Base-by-base conservation (phyloP, 1,140 invertebrate genomes). In the Pogonomyrmex californicus region DNA sequence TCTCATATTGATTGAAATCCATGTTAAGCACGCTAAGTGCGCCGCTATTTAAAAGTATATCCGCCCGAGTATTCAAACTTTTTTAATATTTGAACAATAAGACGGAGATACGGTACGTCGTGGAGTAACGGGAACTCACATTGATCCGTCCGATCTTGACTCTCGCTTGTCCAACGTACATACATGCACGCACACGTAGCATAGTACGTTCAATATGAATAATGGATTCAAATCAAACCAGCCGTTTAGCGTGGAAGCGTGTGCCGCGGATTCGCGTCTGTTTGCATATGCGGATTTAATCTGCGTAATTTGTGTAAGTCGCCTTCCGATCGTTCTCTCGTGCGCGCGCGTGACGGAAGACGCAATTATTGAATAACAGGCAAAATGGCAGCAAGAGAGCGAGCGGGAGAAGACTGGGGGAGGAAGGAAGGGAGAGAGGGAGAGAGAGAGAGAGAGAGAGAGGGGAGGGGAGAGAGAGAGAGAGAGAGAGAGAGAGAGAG, bases 191-290 rank as follows among this genome's bases (percentile, higher is more conserved):
- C 10, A 12, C 56, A 12, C 63, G 38, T 65, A 63, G 17, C 60
- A 5, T 36, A 17, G 36, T 30, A 47, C 14, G 49, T 56, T 56
- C 78, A 36, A 81, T 81, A 81, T 81, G 65, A 81, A 81, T 81
- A 81, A 81, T 81, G 78, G 65, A 81, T 81, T 70, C 78, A 54
- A 81, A 81, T 81, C 78, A 81, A 70, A 81, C 65, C 49, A 33
- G 36, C 66, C 79, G 54, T 82, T 82, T 82, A 82, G 17, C 66
- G 66, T 60, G 66, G 60, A 82, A 58, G 65, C 63, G 44, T 49
- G 63, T 14, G 62, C 47, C 78, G 23, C 49, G 78, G 23, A 81
- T 81, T 70, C 78, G 63, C 65, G 47, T 70, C 63, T 56, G 65
- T 81, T 81, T 81, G 51, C 38, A 41, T 70, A 70, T 41, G 65